Percentiles rank a stretch among this genome's conserved stretches.
Evolutionary conservation across 2,888 invertebrate genomes (phyloP).

Genomic region (Ischnura elegans): DNA sequence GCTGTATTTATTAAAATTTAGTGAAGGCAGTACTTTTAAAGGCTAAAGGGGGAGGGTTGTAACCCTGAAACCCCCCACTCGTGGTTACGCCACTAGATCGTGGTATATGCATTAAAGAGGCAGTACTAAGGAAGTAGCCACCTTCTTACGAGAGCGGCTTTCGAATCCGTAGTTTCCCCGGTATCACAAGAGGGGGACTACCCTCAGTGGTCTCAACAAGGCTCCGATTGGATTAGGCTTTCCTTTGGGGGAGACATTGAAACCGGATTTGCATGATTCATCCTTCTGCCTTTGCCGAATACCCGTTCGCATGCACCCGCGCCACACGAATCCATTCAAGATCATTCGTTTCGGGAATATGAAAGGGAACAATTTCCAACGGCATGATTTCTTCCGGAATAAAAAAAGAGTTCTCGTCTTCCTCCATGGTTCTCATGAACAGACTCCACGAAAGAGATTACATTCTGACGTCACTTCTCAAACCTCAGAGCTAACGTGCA

Average conservation of each 20-base stretch:
- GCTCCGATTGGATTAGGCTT: not conserved
- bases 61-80: too few species aligned
- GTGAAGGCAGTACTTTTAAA: too few species aligned
- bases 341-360: not conserved
- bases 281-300: not conserved
- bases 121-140: too few species aligned
- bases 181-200: too few species aligned
- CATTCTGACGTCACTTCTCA: not conserved
- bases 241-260: not conserved
- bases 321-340: not conserved
- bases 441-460: not conserved
- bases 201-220: too few species aligned
- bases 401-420: not conserved
- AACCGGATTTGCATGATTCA: not conserved
- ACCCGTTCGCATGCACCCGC: not conserved
- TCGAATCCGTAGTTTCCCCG: too few species aligned
- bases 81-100: too few species aligned
- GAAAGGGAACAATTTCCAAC: not conserved
- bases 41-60: too few species aligned
- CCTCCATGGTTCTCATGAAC: not conserved
- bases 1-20: too few species aligned
- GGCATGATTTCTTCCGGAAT: not conserved
- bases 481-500: not conserved
- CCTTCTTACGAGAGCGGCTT: too few species aligned
- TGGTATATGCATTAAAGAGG: too few species aligned